These are phyloP conservation scores for Cladopsammia gracilis DNA, from an alignment of 64 coral and sea anemone genomes.

Conservation along the genomic window DNA sequence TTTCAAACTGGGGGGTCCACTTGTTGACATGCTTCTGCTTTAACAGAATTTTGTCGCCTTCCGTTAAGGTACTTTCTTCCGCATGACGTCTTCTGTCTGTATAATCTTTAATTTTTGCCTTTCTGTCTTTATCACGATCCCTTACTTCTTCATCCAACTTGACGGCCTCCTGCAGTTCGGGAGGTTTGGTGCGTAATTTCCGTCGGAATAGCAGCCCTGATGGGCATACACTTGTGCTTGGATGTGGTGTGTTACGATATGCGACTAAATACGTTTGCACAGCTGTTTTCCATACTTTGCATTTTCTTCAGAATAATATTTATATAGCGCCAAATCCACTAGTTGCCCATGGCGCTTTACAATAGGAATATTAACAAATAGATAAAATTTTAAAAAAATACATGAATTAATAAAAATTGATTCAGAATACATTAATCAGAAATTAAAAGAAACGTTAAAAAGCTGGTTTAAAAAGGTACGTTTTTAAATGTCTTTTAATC, in stretches of 20 bases:
- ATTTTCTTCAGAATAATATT: neutral
- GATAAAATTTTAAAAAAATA: too few species aligned
- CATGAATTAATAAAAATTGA: too few species aligned
- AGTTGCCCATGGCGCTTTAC: too few species aligned
- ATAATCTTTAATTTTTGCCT: slow-evolving; percentile 43
- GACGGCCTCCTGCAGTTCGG: neutral
- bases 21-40: slow-evolving; percentile 23
- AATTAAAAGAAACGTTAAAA: too few species aligned
- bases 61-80: neutral
- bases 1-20: slow-evolving; percentile 31
- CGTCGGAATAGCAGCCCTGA: slow-evolving; percentile 47
- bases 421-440: too few species aligned
- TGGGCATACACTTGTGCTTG: slow-evolving; percentile 43
- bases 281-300: slow-evolving; percentile 38
- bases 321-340: too few species aligned
- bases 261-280: neutral
- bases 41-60: slow-evolving; percentile 43
- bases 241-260: slow-evolving; percentile 58
- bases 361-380: too few species aligned
- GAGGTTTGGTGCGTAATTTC: slow-evolving; percentile 26
- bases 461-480: too few species aligned
- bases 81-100: slow-evolving; percentile 10
- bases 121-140: slow-evolving; percentile 53
- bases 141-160: slow-evolving; percentile 25
- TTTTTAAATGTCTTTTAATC: too few species aligned